Percentiles rank a stretch among this genome's conserved stretches.
These are phyloP conservation scores for Malachius bipustulatus DNA, from an alignment of 2,888 invertebrate species.

Conservation along the genomic window DNA sequence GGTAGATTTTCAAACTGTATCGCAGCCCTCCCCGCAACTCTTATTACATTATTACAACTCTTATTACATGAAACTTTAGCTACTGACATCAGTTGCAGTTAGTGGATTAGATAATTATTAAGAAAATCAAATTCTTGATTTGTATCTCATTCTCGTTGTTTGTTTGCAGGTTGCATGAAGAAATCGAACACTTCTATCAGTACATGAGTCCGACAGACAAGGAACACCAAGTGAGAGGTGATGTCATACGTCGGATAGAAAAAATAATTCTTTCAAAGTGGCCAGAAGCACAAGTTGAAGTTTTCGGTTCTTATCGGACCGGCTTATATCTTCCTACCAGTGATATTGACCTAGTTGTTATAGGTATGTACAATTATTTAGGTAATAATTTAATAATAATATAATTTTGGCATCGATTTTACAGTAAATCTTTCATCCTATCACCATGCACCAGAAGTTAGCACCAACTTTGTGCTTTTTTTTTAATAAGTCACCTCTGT, in stretches of 20 bases:
- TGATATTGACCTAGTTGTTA: conserved; percentile 54
- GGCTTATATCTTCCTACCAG: conserved; percentile 96
- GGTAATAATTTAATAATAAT: neutral
- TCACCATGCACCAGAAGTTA: too few species aligned
- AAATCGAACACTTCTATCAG: conserved; percentile 91
- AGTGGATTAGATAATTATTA: too few species aligned
- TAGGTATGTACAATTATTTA: conserved; percentile 36
- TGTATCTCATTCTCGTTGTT: too few species aligned
- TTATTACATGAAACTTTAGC: too few species aligned
- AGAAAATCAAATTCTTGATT: too few species aligned
- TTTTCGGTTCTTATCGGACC: conserved; percentile 96
- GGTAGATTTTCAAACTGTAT: too few species aligned
- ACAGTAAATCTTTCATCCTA: too few species aligned
- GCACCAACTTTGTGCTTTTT: too few species aligned
- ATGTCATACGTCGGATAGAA: conserved; percentile 83
- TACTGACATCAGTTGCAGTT: too few species aligned
- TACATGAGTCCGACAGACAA: conserved; percentile 90
- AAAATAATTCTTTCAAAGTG: conserved; percentile 77
- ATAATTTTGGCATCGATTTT: conserved; percentile 4
- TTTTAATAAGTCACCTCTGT: too few species aligned
- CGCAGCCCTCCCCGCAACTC: too few species aligned
- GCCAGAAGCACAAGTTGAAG: conserved; percentile 90
- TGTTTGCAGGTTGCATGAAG: conserved; percentile 85
- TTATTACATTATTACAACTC: too few species aligned
- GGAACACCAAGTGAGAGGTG: conserved; percentile 79